A percentile compares a stretch with the other conserved stretches of the same genome.
phyloP scores from a whole-genome alignment of 2,113 vertebrate species.

The human region GRCh38 chr13:89240001-89240500 shows the following conservation, averaged over 20 bases:
- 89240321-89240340: not conserved
- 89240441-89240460: not conserved
- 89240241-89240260: not conserved
- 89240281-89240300: not conserved
- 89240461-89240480: not conserved
- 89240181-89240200: not conserved
- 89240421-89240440: not conserved
- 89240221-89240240: not conserved
- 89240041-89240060: not conserved
- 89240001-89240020: not conserved
- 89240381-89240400: not conserved
- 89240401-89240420: not conserved
- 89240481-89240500: not conserved
- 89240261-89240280: not conserved
- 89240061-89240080: not conserved
- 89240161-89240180: not conserved
- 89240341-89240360: no score
- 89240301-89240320: not conserved
- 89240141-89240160: not conserved
- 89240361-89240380: not conserved
- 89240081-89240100: not conserved
- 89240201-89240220: not conserved
- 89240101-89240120: not conserved
- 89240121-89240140: not conserved
- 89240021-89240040: not conserved